Conservation (phyloP, 2,113 vertebrate species). For the Copsychus sechellarum region DNA sequence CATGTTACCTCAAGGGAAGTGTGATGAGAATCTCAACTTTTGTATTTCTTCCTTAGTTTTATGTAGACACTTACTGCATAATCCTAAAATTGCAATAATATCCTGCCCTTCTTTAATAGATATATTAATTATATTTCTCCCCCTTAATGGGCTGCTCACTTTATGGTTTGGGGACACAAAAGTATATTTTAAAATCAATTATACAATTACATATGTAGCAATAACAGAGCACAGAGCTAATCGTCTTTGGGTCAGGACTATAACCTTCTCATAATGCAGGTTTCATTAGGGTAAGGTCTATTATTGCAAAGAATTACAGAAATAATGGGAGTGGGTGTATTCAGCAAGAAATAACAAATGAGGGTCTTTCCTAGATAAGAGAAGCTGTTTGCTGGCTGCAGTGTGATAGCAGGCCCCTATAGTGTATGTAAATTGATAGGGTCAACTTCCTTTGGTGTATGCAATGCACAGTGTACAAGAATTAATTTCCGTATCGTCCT, state of each 20-base stretch:
- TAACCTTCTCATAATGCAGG: conserved; percentile 80
- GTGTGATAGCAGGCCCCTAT: conserved; percentile 74
- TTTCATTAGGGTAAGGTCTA: conserved; percentile 84
- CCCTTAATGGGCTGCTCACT: conserved; percentile 66
- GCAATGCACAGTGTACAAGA: conserved; percentile 68
- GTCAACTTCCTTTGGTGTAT: conserved; percentile 72
- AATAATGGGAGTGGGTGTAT: conserved; percentile 82
- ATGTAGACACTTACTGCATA: not conserved
- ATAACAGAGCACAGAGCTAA: conserved; percentile 78
- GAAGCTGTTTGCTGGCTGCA: conserved; percentile 77
- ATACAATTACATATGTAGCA: conserved; percentile 84
- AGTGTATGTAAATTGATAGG: conserved; percentile 77
- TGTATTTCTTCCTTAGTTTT: not conserved
- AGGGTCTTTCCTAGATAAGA: conserved; percentile 84
- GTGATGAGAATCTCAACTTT: not conserved
- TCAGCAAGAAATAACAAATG: conserved; percentile 86
- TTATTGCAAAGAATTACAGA: conserved; percentile 78
- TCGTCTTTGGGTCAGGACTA: conserved; percentile 77
- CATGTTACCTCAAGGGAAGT: not conserved
- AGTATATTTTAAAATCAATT: conserved; percentile 85
- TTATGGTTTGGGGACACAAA: conserved; percentile 72
- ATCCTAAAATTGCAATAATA: conserved; percentile 5
- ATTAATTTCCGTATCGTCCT: conserved; percentile 75
- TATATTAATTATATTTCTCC: conserved; percentile 73
- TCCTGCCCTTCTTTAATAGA: conserved; percentile 29